These are phyloP conservation scores for Danionella cerebrum DNA, from an alignment of 2,113 vertebrate genomes.

Conservation along the genomic window DNA sequence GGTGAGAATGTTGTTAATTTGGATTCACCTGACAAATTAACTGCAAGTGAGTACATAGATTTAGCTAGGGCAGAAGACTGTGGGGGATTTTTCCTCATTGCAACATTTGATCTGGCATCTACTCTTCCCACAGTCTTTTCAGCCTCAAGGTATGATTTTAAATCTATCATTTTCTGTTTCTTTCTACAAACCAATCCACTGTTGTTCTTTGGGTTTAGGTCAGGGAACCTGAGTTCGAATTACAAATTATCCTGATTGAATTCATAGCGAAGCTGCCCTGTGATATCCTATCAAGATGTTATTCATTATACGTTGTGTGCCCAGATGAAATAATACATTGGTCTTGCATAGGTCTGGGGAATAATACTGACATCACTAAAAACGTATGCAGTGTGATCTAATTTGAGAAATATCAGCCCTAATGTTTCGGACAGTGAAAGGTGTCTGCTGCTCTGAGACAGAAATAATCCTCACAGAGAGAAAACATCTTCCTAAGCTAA, in stretches of 20 bases:
- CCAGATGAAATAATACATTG: neutral
- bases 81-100: neutral
- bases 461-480: constrained; percentile 7
- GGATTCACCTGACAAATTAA: no score
- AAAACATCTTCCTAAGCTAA: constrained; percentile 37
- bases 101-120: neutral
- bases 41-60: no score
- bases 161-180: neutral
- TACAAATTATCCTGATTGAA: neutral
- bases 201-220: neutral
- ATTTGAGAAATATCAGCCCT: constrained; percentile 15
- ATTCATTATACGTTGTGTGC: constrained; percentile 1
- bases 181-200: neutral
- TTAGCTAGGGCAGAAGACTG: no score
- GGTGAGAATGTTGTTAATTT: no score
- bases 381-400: neutral
- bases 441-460: constrained; percentile 18
- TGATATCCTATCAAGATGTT: neutral
- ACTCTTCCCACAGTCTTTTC: neutral
- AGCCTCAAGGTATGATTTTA: neutral
- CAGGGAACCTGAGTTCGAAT: neutral
- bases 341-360: no score
- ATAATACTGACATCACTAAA: constrained; percentile 1
- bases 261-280: neutral
- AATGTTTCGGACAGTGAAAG: constrained; percentile 17